Percentiles rank a stretch among this genome's conserved stretches.
phyloP scores from a whole-genome alignment of 2,797 vertebrate species.

The Hydrolagus colliei region DNA sequence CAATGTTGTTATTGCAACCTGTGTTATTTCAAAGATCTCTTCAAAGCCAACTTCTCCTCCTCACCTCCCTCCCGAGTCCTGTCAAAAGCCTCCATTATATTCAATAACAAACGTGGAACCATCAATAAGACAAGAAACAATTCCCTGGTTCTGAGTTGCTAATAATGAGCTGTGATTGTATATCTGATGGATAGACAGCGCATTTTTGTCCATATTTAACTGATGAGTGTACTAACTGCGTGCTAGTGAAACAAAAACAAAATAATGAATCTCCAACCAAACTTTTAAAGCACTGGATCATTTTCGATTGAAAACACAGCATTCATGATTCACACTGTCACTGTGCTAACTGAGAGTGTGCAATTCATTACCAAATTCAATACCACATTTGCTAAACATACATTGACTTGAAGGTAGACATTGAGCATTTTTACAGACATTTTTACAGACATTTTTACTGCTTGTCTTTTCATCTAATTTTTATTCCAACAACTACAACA shows the following conservation, averaged over 20 bases:
- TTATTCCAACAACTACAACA: too few species aligned
- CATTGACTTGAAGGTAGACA: too few species aligned
- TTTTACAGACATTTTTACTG: too few species aligned
- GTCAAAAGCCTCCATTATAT: not conserved
- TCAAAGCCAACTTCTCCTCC: not conserved
- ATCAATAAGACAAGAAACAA: not conserved
- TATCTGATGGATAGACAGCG: not conserved
- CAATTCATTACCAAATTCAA: too few species aligned
- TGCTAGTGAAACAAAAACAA: not conserved
- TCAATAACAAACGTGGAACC: not conserved
- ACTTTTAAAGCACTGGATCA: not conserved
- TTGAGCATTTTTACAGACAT: too few species aligned
- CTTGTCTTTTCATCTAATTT: too few species aligned
- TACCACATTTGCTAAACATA: too few species aligned
- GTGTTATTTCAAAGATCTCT: not conserved
- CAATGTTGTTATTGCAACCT: not conserved
- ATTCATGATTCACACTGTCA: too few species aligned
- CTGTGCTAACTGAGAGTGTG: too few species aligned
- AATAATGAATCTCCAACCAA: not conserved
- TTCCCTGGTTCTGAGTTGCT: not conserved
- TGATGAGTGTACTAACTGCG: not conserved
- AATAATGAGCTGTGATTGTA: not conserved
- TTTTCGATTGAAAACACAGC: too few species aligned
- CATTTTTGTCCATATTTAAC: not conserved
- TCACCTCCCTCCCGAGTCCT: too few species aligned